Conservation (phyloP, 2,797 vertebrate species). For the Pseudopleuronectes americanus region DNA sequence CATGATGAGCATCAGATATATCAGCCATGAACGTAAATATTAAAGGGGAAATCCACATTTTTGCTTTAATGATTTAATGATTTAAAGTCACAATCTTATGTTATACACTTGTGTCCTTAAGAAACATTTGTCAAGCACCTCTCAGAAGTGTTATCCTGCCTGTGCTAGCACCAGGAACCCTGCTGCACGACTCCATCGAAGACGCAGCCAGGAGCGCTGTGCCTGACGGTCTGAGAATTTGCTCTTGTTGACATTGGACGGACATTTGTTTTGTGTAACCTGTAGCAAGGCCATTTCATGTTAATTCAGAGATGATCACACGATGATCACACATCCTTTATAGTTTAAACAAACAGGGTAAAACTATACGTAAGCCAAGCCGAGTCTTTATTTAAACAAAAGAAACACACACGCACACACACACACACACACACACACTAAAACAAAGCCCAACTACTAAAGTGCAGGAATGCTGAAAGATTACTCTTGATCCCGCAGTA, state of each 20-base stretch:
- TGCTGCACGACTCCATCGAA: not conserved
- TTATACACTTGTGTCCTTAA: not conserved
- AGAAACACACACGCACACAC: conserved; percentile 28
- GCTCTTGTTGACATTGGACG: not conserved
- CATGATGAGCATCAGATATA: not conserved
- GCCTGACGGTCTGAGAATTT: not conserved
- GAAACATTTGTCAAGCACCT: no score
- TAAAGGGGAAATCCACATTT: not conserved
- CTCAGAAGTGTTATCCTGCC: not conserved
- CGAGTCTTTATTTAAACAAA: conserved; percentile 9
- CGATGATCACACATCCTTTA: not conserved
- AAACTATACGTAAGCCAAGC: not conserved
- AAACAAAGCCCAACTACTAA: conserved; percentile 14
- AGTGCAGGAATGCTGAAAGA: conserved; percentile 51
- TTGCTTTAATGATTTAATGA: not conserved
- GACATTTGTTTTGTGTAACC: conserved; percentile 17
- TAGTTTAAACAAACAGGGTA: conserved; percentile 8
- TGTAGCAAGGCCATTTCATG: conserved; percentile 8
- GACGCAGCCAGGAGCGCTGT: not conserved
- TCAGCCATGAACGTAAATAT: not conserved
- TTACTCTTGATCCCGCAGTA: conserved; percentile 38
- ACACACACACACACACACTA: not conserved
- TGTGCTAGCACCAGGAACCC: not conserved
- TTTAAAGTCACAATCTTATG: no score
- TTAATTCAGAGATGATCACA: not conserved